Conservation (phyloP, 2,113 vertebrate species). For the Ageneiosus marmoratus region DNA sequence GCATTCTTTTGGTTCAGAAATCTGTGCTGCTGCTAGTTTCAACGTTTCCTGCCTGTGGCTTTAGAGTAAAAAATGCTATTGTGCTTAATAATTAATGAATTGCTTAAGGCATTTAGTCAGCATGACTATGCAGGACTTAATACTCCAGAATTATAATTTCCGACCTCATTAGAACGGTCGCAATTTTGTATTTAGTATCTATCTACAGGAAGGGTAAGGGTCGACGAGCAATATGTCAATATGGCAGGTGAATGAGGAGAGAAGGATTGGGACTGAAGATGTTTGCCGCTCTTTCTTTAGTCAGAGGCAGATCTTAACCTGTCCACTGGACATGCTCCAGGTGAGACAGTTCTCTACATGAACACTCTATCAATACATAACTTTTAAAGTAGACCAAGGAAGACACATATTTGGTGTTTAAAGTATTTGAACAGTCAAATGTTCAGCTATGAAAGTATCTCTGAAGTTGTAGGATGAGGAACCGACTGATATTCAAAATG, state of each 20-base stretch:
- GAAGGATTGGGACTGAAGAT: conserved; percentile 23
- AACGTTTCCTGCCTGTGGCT: not conserved
- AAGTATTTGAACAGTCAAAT: not conserved
- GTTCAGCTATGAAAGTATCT: not conserved
- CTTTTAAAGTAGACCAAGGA: not conserved
- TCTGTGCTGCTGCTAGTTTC: not conserved
- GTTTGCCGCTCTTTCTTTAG: conserved; percentile 19
- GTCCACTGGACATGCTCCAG: conserved; percentile 30
- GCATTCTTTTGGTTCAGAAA: not conserved
- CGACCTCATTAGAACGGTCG: not conserved
- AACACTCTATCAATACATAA: not conserved
- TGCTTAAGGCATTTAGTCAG: conserved; percentile 16
- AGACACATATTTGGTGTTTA: not conserved
- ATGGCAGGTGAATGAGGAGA: conserved; percentile 11
- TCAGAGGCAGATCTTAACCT: conserved; percentile 48
- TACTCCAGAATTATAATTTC: conserved; percentile 7
- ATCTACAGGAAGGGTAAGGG: not conserved
- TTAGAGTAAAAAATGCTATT: not conserved
- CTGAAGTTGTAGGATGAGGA: not conserved
- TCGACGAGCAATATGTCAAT: not conserved
- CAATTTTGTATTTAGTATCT: not conserved
- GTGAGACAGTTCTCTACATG: conserved; percentile 26
- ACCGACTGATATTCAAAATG: not conserved
- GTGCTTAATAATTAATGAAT: not conserved
- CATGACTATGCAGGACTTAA: conserved; percentile 23